Percentiles rank a stretch among this genome's conserved stretches.
These are phyloP conservation scores for Dallia pectoralis DNA, from an alignment of 2,797 vertebrate species.

Conservation along the genomic window DNA sequence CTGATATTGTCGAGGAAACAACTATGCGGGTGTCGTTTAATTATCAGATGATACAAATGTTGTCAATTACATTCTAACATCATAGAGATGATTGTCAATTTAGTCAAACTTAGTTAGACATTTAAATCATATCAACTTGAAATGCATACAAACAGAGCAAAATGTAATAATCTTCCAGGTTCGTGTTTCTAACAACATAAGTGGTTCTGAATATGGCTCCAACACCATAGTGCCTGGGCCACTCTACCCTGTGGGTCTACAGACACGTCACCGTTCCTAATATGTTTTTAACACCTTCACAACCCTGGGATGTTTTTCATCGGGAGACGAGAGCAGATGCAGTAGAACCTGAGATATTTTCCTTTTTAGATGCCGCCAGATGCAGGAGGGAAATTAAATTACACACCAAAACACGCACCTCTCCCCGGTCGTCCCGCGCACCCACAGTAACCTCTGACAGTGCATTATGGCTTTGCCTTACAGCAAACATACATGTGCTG, in stretches of 20 bases:
- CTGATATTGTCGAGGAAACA: slow-evolving; percentile 28
- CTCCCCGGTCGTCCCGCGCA: background rate
- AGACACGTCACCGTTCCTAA: slow-evolving; percentile 26
- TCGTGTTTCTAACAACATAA: too few relatives aligned
- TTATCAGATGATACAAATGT: background rate
- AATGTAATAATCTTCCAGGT: too few relatives aligned
- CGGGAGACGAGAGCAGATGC: slow-evolving; percentile 70
- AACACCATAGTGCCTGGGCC: slow-evolving; percentile 19
- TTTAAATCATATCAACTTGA: too few relatives aligned
- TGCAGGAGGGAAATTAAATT: background rate
- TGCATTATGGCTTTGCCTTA: slow-evolving; percentile 65
- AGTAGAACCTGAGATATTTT: slow-evolving; percentile 62
- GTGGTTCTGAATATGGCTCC: too few relatives aligned
- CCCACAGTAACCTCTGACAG: slow-evolving; percentile 36
- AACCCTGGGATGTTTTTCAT: slow-evolving; percentile 40
- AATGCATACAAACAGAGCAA: too few relatives aligned
- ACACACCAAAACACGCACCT: background rate
- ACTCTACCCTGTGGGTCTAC: slow-evolving; percentile 24
- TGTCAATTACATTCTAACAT: slow-evolving; percentile 51
- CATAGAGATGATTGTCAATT: slow-evolving; percentile 41
- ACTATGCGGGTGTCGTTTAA: slow-evolving; percentile 20
- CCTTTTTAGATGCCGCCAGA: slow-evolving; percentile 32
- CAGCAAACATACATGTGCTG: slow-evolving; percentile 72
- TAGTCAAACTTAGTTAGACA: too few relatives aligned
- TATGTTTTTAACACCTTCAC: slow-evolving; percentile 49